phyloP scores from a whole-genome alignment of 2,888 invertebrate genomes.

The Macroteleia sp. region DNA sequence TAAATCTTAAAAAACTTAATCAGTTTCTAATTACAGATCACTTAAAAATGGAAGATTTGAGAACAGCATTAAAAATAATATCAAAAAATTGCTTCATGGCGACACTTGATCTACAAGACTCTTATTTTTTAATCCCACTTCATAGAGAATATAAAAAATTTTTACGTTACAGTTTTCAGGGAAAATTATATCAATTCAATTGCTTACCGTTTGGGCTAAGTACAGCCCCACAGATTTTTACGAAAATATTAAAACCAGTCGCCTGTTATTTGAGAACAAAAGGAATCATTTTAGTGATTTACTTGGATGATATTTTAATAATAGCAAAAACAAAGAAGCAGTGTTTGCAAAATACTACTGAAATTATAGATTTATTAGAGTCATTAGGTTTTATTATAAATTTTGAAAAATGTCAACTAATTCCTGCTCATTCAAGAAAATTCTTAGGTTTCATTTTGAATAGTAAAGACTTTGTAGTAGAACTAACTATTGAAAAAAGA shows the following conservation, averaged over 20 bases:
- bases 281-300: background rate
- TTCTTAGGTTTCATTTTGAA: background rate
- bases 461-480: background rate
- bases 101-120: too few species aligned
- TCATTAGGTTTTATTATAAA: background rate
- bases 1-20: background rate
- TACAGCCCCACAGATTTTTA: background rate
- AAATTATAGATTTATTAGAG: background rate
- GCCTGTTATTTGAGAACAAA: background rate
- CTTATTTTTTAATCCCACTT: too few species aligned
- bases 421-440: background rate
- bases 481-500: background rate
- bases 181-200: background rate
- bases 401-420: background rate
- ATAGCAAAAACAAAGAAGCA: background rate
- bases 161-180: too few species aligned
- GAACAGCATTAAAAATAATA: background rate
- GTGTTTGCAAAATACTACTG: background rate
- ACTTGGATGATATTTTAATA: background rate
- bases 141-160: too few species aligned
- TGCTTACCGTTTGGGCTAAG: background rate
- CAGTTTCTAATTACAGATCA: background rate
- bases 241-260: constrained; percentile 1
- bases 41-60: background rate
- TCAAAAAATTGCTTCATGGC: too few species aligned